Evolutionary conservation across 2,888 invertebrate genomes (phyloP), one percentile per base, ranked within the genome.

Genomic region (Xestoiulus laeticollis): DNA sequence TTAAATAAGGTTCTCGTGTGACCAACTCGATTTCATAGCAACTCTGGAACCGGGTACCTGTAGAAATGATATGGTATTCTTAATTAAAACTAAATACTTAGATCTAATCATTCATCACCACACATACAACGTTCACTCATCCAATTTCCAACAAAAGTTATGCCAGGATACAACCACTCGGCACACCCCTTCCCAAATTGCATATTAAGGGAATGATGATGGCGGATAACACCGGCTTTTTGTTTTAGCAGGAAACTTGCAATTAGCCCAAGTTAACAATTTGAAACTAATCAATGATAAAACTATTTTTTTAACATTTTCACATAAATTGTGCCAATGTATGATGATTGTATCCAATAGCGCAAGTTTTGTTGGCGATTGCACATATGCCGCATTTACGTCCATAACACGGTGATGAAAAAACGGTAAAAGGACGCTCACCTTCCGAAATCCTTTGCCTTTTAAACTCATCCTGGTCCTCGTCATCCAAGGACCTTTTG

Each of bases 401-500:
- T 68, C 68, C 3, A n/a, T 10, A n/a, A 68, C 22, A 26, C 68
- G 26, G 12, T 68, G 68, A 4, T 68, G 22, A 26, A 6, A 26
- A 68, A 6, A 22, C 10, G 68, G 68, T 68, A 68, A 68, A 68
- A 68, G 68, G 68, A 68, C 68, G 84, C 84, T 84, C 84, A 84
- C 84, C 84, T 84, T 33, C 84, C 33, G 33, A 84, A 84, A 84
- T 43, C 84, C 84, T 84, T 84, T 84, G 84, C 38, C 84, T 33
- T 84, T 84, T 84, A 43, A 84, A 33, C 84, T 10, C 22, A 84
- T 84, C 38, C n/a, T 84, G 38, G 43, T 30, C 84, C 43, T 84
- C 84, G 43, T 84, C 84, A 84, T 84, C 84, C 43, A 84, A 84
- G 84, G 43, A 33, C 43, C 84, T 33, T 84, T 84, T 84, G 84